Base-by-base conservation (phyloP, 30 jellyfish, hydroid and myxozoan species). In the Pelagia noctiluca region DNA sequence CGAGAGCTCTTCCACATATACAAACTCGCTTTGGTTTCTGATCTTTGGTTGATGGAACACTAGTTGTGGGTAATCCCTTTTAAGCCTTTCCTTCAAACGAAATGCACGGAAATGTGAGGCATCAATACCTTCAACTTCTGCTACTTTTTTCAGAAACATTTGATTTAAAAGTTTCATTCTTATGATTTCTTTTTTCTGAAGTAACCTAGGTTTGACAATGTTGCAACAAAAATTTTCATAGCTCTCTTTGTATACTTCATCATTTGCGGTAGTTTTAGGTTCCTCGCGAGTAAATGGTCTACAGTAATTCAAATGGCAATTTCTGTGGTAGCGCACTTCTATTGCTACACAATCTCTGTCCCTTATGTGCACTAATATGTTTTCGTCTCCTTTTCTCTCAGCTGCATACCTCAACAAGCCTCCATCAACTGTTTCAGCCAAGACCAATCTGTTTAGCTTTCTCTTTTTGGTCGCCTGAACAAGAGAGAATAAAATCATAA, bases 1-100 rank as follows among this genome's bases (percentile, higher is more conserved):
- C 24, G 84, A 71, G 24, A 71, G 77, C 3, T 37, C 47, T 47
- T 37, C 77, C 34, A 25, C 77, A 21, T 25, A 71, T 21, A 71
- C 84, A 37, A 71, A 25, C 24, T 71, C 84, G 38, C 84, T 71
- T 71, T 71, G 26, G 2, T 71, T 31, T 3, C 77, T 71, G 11
- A 32, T 19, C 2, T 37, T 53, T 25, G 71, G 8, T 28, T 31
- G 72, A 22, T 71, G 76, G 35, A 71, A 71, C n/a, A 71, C n/a
- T 1, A 71, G 34, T 26, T 71, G 34, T 71, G 75, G 84, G 47
- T 71, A 71, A 42, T 8, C 24, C 24, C 47, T 71, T 21, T 28
- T 7, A 26, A 71, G 84, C 3, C 12, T 47, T 71, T 34, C 84
- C 47, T 71, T 34, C 18, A 71, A 71, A 21, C 84, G 23, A 31